Base-by-base conservation (phyloP, 2,113 vertebrate species). In the Pogona vitticeps region DNA sequence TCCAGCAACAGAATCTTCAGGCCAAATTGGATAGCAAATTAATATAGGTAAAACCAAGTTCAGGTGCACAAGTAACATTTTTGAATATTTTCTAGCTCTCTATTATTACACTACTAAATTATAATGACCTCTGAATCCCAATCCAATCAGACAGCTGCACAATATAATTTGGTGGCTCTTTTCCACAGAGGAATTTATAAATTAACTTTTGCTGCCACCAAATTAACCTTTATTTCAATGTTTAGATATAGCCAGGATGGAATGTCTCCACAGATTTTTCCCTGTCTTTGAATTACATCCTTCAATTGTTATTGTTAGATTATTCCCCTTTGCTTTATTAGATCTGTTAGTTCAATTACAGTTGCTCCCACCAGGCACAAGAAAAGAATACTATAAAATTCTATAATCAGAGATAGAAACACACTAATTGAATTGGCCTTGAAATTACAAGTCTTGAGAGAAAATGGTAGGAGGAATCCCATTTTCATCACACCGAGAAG, bases 171-270 rank as follows among this genome's bases (percentile, higher is more conserved):
- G 36, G 63, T 86, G 1, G 36, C 88, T 90, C 56, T 78, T 83
- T 89, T 83, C 56, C 46, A 86, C 63, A 18, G 14, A 72, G 42
- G 13, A 76, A 31, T n/a, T 33, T 79, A 84, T 12, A 8, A 7
- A 79, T 4, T 56, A 76, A 75, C 38, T 84, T 85, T 80, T 84
- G 42, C 87, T 84, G 87, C 85, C 70, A 72, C 71, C 42, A 91
- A 88, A 88, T 88, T 85, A 89, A 81, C 23, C 8, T 67, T 1
- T 46, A 68, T 86, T 89, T 65, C 71, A 88, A 1, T 20, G 23
- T 89, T 36, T 9, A 83, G 42, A 56, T 76, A 79, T 83, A 78
- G 1, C 58, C 81, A 36, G 8, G 26, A 59, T 14, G 20, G n/a
- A 77, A 68, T 18, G 36, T 52, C 58, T 80, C 63, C 28, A 56